Base-by-base conservation (phyloP, 1,140 invertebrate genomes). In the Dinothrombium tinctorium region DNA sequence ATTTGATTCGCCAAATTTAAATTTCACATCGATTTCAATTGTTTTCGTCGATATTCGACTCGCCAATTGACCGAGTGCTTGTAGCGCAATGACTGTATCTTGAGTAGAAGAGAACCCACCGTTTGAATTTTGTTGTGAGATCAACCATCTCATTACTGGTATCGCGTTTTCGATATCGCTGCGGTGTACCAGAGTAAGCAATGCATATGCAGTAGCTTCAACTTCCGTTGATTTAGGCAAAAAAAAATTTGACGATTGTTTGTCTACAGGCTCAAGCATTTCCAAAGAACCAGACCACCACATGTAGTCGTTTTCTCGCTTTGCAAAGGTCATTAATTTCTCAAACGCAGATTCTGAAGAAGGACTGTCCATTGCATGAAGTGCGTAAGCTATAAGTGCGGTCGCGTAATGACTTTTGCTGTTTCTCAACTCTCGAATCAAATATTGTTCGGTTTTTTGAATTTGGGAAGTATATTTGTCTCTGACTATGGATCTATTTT, bases 191-290 rank as follows among this genome's bases (percentile, higher is more conserved):
- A 49, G 44, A 43, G 59, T 56, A 39, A 67, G 41, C 8, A 67
- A 57, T 0, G 71, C 78, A 60, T 89, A 92, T 1, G 81, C 68
- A 0, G 82, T 80, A 57, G 82, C 82, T 55, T 82, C 75, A n/a
- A 87, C 71, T 48, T 84, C 78, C 2, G 77, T 65, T 11, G 75
- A 74, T 32, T 72, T 67, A 4, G 74, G 68, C 31, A 71, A 52
- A 21, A 61, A 61, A 36, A 68, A 67, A 68, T 76, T 76, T 17
- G 46, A 50, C 0, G 78, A 75, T 53, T 76, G 69, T 40, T 40
- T 40, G 14, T 42, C 29, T 15, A n/a, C 26, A 7, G 23, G 2
- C 6, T 33, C 20, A 9, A 14, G 7, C 19, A 31, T 33, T 21
- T 37, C 36, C n/a, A n/a, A n/a, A n/a, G n/a, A n/a, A 32, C 14